These are phyloP conservation scores for Brachionus rotundiformis DNA, from an alignment of 1,140 invertebrate genomes.

Conservation along the genomic window DNA sequence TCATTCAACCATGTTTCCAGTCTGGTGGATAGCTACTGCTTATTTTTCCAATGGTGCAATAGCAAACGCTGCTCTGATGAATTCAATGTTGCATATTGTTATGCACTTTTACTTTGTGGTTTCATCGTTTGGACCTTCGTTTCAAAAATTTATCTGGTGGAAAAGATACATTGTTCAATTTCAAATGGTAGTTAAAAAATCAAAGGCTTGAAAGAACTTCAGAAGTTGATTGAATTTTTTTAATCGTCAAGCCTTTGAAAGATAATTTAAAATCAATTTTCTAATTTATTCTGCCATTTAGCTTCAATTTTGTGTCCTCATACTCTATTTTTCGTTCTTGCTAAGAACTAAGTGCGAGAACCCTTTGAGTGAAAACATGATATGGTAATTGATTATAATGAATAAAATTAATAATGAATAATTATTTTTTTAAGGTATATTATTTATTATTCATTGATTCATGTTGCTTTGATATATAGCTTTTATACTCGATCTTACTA, in stretches of 20 bases:
- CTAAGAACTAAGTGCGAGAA: background rate
- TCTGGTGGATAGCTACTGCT: slow-evolving; percentile 92
- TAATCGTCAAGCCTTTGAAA: background rate
- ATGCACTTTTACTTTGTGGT: slow-evolving; percentile 65
- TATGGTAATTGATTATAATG: slow-evolving; percentile 5
- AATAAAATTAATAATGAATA: background rate
- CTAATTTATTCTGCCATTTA: background rate
- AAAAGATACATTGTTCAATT: slow-evolving; percentile 63
- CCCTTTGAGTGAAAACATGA: slow-evolving; percentile 21
- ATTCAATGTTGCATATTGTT: slow-evolving; percentile 63
- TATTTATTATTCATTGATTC: slow-evolving; percentile 26
- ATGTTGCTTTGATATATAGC: slow-evolving; percentile 34
- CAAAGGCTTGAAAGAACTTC: background rate
- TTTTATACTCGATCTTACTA: slow-evolving; percentile 35
- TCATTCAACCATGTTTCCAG: slow-evolving; percentile 69
- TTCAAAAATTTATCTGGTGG: slow-evolving; percentile 65
- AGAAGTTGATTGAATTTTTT: no score
- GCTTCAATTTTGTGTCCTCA: slow-evolving; percentile 30
- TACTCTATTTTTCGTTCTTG: slow-evolving; percentile 19
- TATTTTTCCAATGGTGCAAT: slow-evolving; percentile 84
- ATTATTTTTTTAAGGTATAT: background rate
- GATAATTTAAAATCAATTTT: background rate
- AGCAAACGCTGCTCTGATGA: slow-evolving; percentile 64
- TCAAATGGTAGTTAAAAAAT: slow-evolving; percentile 58
- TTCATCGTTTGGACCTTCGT: slow-evolving; percentile 61